phyloP scores from a whole-genome alignment of 2,113 vertebrate genomes.

The Casuarius casuarius region DNA sequence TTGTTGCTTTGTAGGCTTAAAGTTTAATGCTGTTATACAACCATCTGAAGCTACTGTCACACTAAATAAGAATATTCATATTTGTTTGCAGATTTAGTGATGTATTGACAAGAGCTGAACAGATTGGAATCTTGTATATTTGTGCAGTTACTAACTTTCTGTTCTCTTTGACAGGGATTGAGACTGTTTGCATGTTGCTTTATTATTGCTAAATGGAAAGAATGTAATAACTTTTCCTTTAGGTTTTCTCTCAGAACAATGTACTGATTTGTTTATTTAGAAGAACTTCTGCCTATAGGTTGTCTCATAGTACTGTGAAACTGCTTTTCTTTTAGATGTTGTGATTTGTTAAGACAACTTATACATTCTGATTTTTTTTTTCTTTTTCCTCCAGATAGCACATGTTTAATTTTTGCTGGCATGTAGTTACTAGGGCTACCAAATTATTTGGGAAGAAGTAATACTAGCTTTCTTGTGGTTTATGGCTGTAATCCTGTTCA shows the following conservation, averaged over 20 bases:
- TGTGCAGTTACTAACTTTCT: constrained; percentile 4
- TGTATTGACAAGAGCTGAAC: not conserved
- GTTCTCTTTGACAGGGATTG: not conserved
- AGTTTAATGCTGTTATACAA: not conserved
- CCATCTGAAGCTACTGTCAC: not conserved
- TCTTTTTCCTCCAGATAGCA: not conserved
- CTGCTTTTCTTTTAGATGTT: not conserved
- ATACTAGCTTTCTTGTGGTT: not conserved
- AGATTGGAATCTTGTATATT: not conserved
- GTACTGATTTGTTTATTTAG: not conserved
- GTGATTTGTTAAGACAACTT: not conserved
- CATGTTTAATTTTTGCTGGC: not conserved
- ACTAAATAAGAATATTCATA: not conserved
- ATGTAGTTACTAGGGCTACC: constrained; percentile 30
- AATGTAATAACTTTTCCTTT: constrained; percentile 38
- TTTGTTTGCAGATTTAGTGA: not conserved
- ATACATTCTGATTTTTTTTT: not conserved
- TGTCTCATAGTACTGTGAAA: not conserved
- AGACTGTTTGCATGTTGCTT: not conserved
- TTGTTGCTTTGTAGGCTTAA: not conserved
- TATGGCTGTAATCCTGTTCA: not conserved
- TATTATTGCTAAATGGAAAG: constrained; percentile 29
- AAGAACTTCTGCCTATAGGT: not conserved
- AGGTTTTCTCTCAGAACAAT: not conserved
- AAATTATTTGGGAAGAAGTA: constrained; percentile 53